Evolutionary conservation across 2,797 vertebrate species (phyloP).

Genomic region (Melanotaenia trifasciata): DNA sequence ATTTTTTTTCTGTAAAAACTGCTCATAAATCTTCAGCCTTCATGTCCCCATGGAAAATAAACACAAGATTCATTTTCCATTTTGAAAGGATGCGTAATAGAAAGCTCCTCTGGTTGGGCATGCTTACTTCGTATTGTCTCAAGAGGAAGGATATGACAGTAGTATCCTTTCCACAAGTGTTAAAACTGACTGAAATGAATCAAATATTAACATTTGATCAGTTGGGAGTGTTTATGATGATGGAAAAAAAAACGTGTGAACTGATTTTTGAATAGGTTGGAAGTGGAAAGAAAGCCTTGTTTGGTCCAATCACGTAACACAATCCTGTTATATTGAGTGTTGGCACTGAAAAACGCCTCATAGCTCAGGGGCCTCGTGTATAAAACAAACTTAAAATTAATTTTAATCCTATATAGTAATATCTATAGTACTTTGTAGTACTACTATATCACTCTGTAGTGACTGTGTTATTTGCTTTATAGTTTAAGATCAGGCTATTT

Average conservation of each 20-base stretch:
- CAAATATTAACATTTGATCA: neutral
- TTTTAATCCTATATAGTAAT: neutral
- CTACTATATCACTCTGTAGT: too few relatives aligned
- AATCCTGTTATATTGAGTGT: neutral
- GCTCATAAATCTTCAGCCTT: neutral
- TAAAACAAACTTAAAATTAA: neutral
- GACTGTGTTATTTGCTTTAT: too few relatives aligned
- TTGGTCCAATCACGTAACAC: neutral
- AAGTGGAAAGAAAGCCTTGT: neutral
- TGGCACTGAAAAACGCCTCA: neutral
- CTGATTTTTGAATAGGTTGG: neutral
- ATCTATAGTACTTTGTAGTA: neutral
- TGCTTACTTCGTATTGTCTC: neutral
- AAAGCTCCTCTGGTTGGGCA: neutral
- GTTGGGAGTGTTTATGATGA: neutral
- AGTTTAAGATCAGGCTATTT: too few relatives aligned
- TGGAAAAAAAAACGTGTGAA: neutral
- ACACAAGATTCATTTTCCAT: neutral
- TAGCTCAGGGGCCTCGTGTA: neutral
- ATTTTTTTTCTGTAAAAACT: neutral
- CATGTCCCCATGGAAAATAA: neutral
- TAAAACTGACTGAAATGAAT: neutral
- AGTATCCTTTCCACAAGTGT: neutral
- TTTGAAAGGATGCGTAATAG: neutral
- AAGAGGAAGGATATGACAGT: neutral